These are phyloP conservation scores for Drosophila yooni DNA, from an alignment of 2,888 invertebrate genomes.

Conservation along the genomic window DNA sequence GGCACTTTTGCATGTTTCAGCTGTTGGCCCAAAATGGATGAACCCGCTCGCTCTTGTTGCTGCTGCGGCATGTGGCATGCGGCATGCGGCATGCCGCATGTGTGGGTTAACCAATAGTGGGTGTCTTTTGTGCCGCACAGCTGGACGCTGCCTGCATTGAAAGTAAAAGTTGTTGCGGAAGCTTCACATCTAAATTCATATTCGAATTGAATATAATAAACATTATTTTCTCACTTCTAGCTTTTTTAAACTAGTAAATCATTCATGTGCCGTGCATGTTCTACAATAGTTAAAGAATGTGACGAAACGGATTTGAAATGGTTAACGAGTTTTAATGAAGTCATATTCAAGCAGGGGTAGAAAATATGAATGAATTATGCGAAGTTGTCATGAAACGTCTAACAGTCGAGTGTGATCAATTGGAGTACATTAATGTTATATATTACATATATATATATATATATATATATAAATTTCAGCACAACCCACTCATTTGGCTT, in stretches of 20 bases:
- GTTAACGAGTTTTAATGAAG: conserved; percentile 33
- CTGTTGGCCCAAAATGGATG: conserved; percentile 69
- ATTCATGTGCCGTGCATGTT: not conserved
- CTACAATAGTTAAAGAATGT: conserved; percentile 5
- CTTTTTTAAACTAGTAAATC: conserved; percentile 9
- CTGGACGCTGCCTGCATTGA: conserved; percentile 51
- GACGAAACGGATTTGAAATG: conserved; percentile 29
- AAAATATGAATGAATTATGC: conserved; percentile 12
- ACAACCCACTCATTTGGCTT: not conserved
- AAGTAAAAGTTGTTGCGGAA: conserved; percentile 73
- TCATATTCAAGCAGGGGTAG: conserved; percentile 13
- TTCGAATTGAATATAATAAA: conserved; percentile 1
- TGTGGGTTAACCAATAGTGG: conserved; percentile 48
- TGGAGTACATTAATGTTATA: not conserved
- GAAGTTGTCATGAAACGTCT: not conserved
- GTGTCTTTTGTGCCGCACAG: conserved; percentile 50
- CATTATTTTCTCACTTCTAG: not conserved
- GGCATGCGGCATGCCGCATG: conserved; percentile 42
- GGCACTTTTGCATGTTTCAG: conserved; percentile 70
- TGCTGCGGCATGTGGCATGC: conserved; percentile 38
- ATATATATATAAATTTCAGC: not conserved
- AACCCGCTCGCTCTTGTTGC: conserved; percentile 54
- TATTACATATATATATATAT: not conserved
- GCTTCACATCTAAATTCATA: conserved; percentile 23
- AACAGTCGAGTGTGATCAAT: not conserved